Evolutionary conservation across 1,140 invertebrate genomes (phyloP).

Genomic region (Stegodyphus dumicola): DNA sequence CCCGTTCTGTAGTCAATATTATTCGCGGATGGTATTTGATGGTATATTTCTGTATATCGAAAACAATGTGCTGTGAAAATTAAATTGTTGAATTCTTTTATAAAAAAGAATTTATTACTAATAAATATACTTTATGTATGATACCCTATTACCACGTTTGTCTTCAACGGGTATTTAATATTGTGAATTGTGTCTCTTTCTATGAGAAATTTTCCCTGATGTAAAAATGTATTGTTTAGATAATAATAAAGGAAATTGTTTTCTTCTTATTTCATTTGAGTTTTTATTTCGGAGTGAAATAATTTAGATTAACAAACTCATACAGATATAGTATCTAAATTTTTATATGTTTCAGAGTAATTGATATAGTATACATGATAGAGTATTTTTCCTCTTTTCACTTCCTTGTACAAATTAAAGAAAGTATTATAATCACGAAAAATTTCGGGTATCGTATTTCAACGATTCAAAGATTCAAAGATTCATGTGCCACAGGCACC

Average conservation of each 20-base stretch:
- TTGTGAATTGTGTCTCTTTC: constrained; percentile 11
- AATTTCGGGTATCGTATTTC: too few species aligned
- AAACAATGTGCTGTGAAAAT: not conserved
- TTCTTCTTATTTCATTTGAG: not conserved
- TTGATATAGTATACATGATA: too few species aligned
- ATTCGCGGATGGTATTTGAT: too few species aligned
- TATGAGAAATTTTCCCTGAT: constrained; percentile 32
- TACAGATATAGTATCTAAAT: too few species aligned
- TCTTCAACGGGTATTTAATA: constrained; percentile 40
- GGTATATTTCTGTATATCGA: not conserved
- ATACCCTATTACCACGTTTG: constrained; percentile 6
- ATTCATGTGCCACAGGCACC: too few species aligned
- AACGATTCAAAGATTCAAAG: too few species aligned
- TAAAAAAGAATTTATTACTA: not conserved
- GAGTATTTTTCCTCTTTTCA: too few species aligned
- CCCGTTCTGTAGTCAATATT: too few species aligned
- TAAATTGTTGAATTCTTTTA: not conserved
- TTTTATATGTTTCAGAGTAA: too few species aligned
- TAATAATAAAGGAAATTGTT: not conserved
- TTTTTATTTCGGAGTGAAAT: not conserved
- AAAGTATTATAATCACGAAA: too few species aligned
- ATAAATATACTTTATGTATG: not conserved
- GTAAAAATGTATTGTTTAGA: constrained; percentile 41
- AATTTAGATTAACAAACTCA: too few species aligned
- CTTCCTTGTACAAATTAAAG: too few species aligned